These are phyloP conservation scores for Pavo muticus DNA, from an alignment of 2,113 vertebrate species.

Conservation along the genomic window DNA sequence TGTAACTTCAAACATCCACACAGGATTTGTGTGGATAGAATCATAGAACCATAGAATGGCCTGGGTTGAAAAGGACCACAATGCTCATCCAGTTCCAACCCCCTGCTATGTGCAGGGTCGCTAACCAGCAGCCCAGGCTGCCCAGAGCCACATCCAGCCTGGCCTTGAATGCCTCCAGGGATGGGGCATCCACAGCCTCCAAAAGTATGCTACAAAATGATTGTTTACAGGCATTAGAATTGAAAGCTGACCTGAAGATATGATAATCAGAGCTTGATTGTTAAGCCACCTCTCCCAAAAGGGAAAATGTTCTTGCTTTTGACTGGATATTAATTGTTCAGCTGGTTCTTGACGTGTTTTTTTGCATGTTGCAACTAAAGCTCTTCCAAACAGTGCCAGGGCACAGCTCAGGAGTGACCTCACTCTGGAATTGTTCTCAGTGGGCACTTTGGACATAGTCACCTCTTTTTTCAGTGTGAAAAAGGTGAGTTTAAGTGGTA, in stretches of 20 bases:
- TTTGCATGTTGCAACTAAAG: not conserved
- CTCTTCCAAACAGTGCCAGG: not conserved
- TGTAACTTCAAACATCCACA: not conserved
- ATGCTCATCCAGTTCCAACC: too few relatives aligned
- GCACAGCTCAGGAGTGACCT: not conserved
- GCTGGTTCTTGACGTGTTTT: not conserved
- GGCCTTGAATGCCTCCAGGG: too few relatives aligned
- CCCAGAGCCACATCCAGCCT: too few relatives aligned
- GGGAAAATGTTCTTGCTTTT: not conserved
- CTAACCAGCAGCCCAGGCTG: too few relatives aligned
- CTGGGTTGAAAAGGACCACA: too few relatives aligned
- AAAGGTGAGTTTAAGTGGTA: not conserved
- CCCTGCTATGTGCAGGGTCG: too few relatives aligned
- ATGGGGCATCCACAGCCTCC: too few relatives aligned
- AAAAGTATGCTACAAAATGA: not conserved
- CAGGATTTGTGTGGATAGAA: not conserved
- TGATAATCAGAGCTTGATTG: not conserved
- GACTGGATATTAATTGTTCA: not conserved
- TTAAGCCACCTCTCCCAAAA: not conserved
- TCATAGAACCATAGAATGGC: too few relatives aligned
- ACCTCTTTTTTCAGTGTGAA: not conserved
- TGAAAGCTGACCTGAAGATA: not conserved
- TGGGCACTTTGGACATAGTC: not conserved
- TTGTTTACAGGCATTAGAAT: not conserved
- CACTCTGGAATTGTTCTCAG: not conserved